Percentiles rank a stretch among this genome's conserved stretches.
Conservation (phyloP, 2,888 invertebrate species). For the Oasisia sp. region DNA sequence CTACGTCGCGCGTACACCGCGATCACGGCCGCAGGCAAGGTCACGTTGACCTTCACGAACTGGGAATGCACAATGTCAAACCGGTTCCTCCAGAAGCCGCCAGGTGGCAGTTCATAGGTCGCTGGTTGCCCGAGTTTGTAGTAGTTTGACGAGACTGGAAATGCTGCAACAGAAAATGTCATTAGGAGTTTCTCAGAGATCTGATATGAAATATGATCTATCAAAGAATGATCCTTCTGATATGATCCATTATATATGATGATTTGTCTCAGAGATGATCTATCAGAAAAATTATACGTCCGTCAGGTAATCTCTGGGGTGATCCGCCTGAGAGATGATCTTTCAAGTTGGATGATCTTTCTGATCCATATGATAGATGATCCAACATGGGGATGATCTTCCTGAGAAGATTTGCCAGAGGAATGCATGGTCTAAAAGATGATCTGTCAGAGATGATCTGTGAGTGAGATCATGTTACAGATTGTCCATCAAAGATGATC, state of each 20-base stretch:
- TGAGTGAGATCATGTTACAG: too few species aligned
- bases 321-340: background rate
- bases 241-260: background rate
- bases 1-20: slow-evolving; percentile 84
- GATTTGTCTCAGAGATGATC: background rate
- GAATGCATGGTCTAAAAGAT: too few species aligned
- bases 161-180: background rate
- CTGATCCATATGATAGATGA: too few species aligned
- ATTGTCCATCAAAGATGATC: too few species aligned
- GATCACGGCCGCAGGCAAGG: slow-evolving; percentile 70
- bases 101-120: slow-evolving; percentile 89
- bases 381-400: too few species aligned
- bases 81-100: slow-evolving; percentile 97
- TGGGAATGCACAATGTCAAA: slow-evolving; percentile 94
- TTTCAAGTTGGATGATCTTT: too few species aligned
- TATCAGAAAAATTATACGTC: background rate
- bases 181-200: background rate
- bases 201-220: background rate
- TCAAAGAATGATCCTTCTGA: background rate
- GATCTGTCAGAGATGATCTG: too few species aligned
- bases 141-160: slow-evolving; percentile 35
- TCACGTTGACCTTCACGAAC: slow-evolving; percentile 94
- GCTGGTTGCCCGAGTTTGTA: slow-evolving; percentile 85
- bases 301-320: background rate
- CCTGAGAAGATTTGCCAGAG: too few species aligned